These are phyloP conservation scores for Lutjanus argentimaculatus DNA, from an alignment of 2,797 vertebrate species.

Conservation along the genomic window DNA sequence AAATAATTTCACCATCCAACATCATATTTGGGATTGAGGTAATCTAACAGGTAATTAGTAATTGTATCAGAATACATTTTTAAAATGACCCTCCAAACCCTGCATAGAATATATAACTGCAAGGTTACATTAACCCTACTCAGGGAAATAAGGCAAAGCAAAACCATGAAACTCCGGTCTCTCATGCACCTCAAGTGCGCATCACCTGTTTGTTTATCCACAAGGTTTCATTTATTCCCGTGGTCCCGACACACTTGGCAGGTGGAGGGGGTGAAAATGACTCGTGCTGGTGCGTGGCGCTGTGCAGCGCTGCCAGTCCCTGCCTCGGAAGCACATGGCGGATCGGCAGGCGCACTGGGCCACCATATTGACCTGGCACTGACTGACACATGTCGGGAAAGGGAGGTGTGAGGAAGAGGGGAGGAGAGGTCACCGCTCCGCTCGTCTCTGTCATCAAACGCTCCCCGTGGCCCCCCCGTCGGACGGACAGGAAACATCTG, in stretches of 20 bases:
- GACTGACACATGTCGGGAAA: conserved; percentile 82
- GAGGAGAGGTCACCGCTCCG: conserved; percentile 64
- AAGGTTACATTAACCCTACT: background rate
- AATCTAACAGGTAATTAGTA: no score
- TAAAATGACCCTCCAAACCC: no score
- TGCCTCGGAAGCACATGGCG: conserved; percentile 80
- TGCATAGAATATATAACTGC: conserved; percentile 1
- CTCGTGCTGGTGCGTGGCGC: conserved; percentile 43
- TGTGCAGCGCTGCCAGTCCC: conserved; percentile 57
- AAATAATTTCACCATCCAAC: no score
- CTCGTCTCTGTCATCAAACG: conserved; percentile 63
- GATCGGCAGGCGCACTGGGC: conserved; percentile 71
- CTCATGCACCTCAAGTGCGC: conserved; percentile 29
- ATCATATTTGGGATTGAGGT: no score
- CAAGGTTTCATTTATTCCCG: conserved; percentile 65
- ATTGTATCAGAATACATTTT: no score
- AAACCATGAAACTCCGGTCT: background rate
- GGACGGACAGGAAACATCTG: conserved; percentile 75
- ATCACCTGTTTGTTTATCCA: conserved; percentile 57
- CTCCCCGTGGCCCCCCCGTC: conserved; percentile 13
- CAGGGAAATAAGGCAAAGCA: background rate
- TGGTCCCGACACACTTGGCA: conserved; percentile 68
- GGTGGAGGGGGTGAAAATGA: conserved; percentile 61
- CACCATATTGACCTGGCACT: conserved; percentile 81
- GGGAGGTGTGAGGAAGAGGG: conserved; percentile 67